Evolutionary conservation across 1,140 invertebrate genomes (phyloP).

Genomic region (Drosophila pachea): DNA sequence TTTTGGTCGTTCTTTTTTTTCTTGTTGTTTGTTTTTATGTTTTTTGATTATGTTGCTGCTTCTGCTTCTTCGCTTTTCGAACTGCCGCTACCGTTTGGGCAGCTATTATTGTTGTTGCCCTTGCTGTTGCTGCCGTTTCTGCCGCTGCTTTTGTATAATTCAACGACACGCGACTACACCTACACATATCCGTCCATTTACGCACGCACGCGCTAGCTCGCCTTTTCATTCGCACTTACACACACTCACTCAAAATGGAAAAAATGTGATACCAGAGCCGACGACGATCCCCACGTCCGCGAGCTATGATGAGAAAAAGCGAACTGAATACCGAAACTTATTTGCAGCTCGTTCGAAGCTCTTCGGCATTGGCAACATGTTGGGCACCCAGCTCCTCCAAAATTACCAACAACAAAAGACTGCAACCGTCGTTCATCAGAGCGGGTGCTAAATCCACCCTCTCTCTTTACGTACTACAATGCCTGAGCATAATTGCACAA

Average conservation of each 20-base stretch:
- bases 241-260: slow-evolving; percentile 30
- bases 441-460: not conserved
- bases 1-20: slow-evolving; percentile 12
- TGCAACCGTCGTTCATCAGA: not conserved
- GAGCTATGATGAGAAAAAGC: slow-evolving; percentile 42
- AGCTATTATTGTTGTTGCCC: no score
- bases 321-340: slow-evolving; percentile 31
- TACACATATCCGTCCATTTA: slow-evolving; percentile 26
- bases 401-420: not conserved
- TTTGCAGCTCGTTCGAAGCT: slow-evolving; percentile 33
- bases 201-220: slow-evolving; percentile 20
- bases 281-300: slow-evolving; percentile 34
- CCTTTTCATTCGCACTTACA: slow-evolving; percentile 8
- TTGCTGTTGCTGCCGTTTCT: slow-evolving; percentile 13
- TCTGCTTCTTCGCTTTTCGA: slow-evolving; percentile 27
- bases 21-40: slow-evolving; percentile 18
- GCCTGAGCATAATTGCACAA: slow-evolving; percentile 4
- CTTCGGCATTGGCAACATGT: slow-evolving; percentile 42
- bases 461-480: not conserved
- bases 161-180: slow-evolving; percentile 48
- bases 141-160: slow-evolving; percentile 31
- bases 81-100: slow-evolving; percentile 41
- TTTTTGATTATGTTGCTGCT: slow-evolving; percentile 17
- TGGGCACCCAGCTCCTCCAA: slow-evolving; percentile 23
- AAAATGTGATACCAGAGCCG: slow-evolving; percentile 28